Conservation (phyloP, 2,113 vertebrate genomes). For the Varanus komodoensis region DNA sequence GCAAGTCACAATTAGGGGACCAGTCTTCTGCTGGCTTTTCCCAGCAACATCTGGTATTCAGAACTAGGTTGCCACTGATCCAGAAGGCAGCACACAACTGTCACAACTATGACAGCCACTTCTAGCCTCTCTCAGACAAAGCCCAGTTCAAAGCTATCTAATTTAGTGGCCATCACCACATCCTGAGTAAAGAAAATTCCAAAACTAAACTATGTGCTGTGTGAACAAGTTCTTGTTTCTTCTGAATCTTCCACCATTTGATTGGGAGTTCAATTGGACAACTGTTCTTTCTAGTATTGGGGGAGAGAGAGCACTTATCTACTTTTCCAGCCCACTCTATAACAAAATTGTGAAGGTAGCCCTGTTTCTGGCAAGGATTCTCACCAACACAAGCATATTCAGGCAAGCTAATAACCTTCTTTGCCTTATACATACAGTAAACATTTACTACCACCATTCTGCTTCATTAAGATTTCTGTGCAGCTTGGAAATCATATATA, state of each 20-base stretch:
- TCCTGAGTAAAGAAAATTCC: not conserved
- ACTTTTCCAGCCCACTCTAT: not conserved
- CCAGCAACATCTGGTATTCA: not conserved
- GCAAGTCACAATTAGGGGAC: not conserved
- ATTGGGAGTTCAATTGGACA: not conserved
- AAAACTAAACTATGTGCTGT: not conserved
- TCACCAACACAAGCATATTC: not conserved
- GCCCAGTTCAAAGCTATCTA: not conserved
- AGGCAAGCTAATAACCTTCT: not conserved
- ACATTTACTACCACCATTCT: not conserved
- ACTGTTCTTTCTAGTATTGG: not conserved
- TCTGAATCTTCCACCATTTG: not conserved
- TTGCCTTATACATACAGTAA: not conserved
- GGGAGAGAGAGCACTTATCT: not conserved
- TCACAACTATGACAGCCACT: not conserved
- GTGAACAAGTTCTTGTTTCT: not conserved
- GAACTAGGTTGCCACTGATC: not conserved
- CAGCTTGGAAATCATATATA: not conserved
- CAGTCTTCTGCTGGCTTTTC: not conserved
- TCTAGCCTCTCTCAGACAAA: not conserved
- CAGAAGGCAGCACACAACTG: not conserved
- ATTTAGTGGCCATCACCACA: not conserved
- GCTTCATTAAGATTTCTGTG: not conserved
- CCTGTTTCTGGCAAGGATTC: not conserved
- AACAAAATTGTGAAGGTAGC: not conserved